These are phyloP conservation scores for Drosophila micromelanica DNA, from an alignment of 1,140 invertebrate genomes.

Conservation along the genomic window DNA sequence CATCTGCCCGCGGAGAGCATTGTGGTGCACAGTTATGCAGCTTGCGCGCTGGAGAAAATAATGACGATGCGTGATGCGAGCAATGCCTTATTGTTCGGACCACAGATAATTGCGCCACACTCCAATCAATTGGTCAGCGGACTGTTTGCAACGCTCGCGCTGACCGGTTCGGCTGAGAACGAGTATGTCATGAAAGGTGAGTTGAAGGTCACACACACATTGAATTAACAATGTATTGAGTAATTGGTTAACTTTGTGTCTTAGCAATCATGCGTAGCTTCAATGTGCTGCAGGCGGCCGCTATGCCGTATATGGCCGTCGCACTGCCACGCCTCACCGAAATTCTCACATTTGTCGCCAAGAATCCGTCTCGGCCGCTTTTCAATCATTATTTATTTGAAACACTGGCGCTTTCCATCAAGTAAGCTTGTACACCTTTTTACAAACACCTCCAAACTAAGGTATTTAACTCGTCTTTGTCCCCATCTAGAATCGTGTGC, in stretches of 20 bases:
- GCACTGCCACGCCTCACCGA: constrained; percentile 93
- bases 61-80: constrained; percentile 89
- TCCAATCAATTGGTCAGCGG: constrained; percentile 89
- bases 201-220: neutral
- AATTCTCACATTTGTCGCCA: constrained; percentile 93
- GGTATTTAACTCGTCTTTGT: neutral
- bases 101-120: constrained; percentile 86
- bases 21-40: constrained; percentile 98
- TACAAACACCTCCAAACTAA: neutral
- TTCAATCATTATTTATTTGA: constrained; percentile 99
- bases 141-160: constrained; percentile 90
- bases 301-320: constrained; percentile 92
- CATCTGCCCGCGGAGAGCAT: constrained; percentile 90
- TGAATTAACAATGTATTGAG: neutral
- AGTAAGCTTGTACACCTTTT: constrained; percentile 68
- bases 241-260: constrained; percentile 54
- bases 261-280: constrained; percentile 95
- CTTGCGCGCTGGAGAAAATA: constrained; percentile 95
- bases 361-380: constrained; percentile 97
- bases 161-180: constrained; percentile 93
- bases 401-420: constrained; percentile 94
- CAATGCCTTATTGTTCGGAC: constrained; percentile 83
- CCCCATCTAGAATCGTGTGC: constrained; percentile 89
- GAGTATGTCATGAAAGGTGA: constrained; percentile 98
- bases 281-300: constrained; percentile 90